Conservation (phyloP, 2,888 invertebrate genomes). For the Epistrophe grossulariae region DNA sequence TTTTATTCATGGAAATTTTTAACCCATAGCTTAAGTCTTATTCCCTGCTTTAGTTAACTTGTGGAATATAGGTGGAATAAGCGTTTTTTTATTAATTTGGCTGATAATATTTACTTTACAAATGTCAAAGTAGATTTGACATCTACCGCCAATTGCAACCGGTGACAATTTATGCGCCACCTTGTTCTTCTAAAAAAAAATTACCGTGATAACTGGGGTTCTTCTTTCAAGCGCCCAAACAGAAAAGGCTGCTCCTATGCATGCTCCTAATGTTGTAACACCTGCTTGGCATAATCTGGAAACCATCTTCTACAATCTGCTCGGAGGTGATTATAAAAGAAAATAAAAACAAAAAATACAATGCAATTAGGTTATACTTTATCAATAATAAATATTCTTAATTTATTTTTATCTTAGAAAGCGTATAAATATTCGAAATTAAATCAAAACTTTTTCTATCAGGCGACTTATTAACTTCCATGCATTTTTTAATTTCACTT, state of each 20-base stretch:
- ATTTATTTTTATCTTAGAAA: not conserved
- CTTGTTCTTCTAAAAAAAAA: not conserved
- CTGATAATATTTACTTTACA: no score
- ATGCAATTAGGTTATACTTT: not conserved
- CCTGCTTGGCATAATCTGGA: constrained; percentile 83
- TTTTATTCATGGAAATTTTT: no score
- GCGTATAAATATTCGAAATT: not conserved
- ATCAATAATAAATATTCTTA: not conserved
- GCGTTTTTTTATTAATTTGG: no score
- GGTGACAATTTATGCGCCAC: no score
- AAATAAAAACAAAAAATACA: not conserved
- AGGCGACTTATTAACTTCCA: no score
- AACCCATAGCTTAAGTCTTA: no score
- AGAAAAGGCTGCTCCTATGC: constrained; percentile 82
- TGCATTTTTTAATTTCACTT: no score
- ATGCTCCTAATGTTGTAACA: constrained; percentile 82
- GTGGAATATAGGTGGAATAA: no score
- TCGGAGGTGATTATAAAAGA: not conserved
- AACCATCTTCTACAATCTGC: constrained; percentile 79
- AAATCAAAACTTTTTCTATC: no score
- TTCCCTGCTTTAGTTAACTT: no score
- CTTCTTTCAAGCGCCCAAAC: constrained; percentile 81
- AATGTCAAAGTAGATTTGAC: no score
- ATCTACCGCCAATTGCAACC: no score
- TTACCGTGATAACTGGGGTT: constrained; percentile 80